Evolutionary conservation across 2,797 vertebrate genomes (phyloP).

Genomic region (Enteromius fasciolatus): DNA sequence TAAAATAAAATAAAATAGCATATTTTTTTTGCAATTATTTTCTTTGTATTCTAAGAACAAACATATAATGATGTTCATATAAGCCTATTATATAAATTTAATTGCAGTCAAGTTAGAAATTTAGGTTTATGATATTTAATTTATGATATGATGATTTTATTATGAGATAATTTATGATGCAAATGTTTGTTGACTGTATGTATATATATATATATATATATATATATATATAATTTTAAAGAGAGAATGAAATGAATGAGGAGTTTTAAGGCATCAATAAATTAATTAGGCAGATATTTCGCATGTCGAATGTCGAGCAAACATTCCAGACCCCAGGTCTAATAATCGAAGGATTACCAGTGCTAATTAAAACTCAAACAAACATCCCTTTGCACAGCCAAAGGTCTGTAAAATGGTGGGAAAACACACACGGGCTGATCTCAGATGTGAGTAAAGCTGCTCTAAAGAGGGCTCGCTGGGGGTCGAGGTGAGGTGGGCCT

Average conservation of each 20-base stretch:
- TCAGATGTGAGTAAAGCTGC: conserved; percentile 38
- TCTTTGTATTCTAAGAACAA: not conserved
- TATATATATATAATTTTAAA: not conserved
- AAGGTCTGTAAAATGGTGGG: conserved; percentile 66
- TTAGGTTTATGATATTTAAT: too few species aligned
- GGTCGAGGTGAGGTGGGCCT: conserved; percentile 73
- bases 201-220: too few species aligned
- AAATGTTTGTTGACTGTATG: too few species aligned
- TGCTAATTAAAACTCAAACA: conserved; percentile 95
- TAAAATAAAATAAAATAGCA: not conserved
- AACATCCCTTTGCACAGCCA: conserved; percentile 84
- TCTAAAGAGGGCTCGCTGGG: conserved; percentile 45
- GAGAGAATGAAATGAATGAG: not conserved
- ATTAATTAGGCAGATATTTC: conserved; percentile 57
- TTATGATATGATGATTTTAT: too few species aligned
- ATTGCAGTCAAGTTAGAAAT: not conserved
- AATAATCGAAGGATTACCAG: conserved; percentile 89
- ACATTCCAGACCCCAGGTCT: conserved; percentile 77
- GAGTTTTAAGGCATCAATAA: conserved; percentile 1
- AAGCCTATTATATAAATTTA: not conserved
- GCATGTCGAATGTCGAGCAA: conserved; percentile 80
- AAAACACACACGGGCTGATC: conserved; percentile 68
- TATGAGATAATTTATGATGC: not conserved
- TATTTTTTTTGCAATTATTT: too few species aligned
- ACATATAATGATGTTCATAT: not conserved